Evolutionary conservation across 64 coral and sea anemone genomes (phyloP).

Genomic region (Stichodactyla mertensii): DNA sequence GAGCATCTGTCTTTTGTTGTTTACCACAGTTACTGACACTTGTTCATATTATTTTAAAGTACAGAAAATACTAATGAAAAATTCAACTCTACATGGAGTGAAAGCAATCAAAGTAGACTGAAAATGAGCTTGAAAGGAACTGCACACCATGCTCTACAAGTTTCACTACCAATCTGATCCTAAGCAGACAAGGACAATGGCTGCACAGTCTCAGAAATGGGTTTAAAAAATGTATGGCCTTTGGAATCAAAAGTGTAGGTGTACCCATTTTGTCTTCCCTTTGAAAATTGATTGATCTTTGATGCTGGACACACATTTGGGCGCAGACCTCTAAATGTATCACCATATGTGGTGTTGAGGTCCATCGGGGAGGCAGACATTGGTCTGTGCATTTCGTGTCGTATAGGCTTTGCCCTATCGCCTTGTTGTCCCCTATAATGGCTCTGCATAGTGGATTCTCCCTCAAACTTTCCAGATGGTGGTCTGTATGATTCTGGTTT

Average conservation of each 20-base stretch:
- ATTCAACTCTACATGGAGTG: not conserved
- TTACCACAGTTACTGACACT: not conserved
- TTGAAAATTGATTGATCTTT: constrained; percentile 65
- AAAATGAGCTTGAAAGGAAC: not conserved
- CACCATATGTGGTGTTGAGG: constrained; percentile 58
- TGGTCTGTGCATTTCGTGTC: constrained; percentile 40
- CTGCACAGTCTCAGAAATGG: constrained; percentile 62
- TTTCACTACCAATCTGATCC: not conserved
- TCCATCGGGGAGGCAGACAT: constrained; percentile 37
- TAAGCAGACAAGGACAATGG: constrained; percentile 52
- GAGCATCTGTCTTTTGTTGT: not conserved
- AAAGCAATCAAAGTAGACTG: not conserved
- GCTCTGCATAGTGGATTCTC: constrained; percentile 66
- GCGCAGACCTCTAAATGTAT: constrained; percentile 85
- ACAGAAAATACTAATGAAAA: not conserved
- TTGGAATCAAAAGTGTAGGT: constrained; percentile 69
- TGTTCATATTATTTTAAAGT: not conserved
- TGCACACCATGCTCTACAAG: constrained; percentile 6
- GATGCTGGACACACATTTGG: constrained; percentile 72
- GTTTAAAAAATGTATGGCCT: constrained; percentile 75
- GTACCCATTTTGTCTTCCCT: constrained; percentile 52
- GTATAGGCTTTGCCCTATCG: constrained; percentile 36
- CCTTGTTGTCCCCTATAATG: constrained; percentile 60
- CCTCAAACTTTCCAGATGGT: constrained; percentile 56
- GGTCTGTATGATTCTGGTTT: constrained; percentile 50